phyloP scores from a whole-genome alignment of 2,888 invertebrate species.

The Microctonus aethiopoides region DNA sequence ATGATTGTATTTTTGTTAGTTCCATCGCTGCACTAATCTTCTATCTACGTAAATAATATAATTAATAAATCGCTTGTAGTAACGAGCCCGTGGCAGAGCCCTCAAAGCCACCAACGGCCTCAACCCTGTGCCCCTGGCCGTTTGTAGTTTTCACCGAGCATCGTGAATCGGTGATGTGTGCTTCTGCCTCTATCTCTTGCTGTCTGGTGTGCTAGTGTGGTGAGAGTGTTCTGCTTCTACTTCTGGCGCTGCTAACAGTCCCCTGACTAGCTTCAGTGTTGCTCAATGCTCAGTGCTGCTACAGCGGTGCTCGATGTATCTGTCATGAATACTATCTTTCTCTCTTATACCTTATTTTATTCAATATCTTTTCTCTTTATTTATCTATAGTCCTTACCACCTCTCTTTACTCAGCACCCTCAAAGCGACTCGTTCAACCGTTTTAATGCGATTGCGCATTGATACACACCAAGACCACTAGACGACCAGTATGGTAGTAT shows the following conservation, averaged over 20 bases:
- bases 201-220: no score
- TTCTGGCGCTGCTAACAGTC: not conserved
- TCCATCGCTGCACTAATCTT: slow-evolving; percentile 60
- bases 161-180: slow-evolving; percentile 54
- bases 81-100: slow-evolving; percentile 58
- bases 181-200: no score
- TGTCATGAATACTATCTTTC: no score
- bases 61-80: slow-evolving; percentile 45
- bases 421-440: slow-evolving; percentile 57
- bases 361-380: slow-evolving; percentile 43
- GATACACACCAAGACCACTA: slow-evolving; percentile 53
- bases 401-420: slow-evolving; percentile 10
- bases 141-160: slow-evolving; percentile 62
- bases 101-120: slow-evolving; percentile 63
- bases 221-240: slow-evolving; percentile 38
- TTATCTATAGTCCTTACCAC: slow-evolving; percentile 60
- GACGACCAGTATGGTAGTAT: no score
- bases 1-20: slow-evolving; percentile 67
- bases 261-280: no score
- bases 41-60: slow-evolving; percentile 37
- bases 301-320: no score
- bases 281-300: not conserved
- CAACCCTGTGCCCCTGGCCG: slow-evolving; percentile 65
- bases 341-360: slow-evolving; percentile 44
- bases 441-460: slow-evolving; percentile 65